Base-by-base conservation (phyloP, 2,113 vertebrate species). In the Vimba vimba region DNA sequence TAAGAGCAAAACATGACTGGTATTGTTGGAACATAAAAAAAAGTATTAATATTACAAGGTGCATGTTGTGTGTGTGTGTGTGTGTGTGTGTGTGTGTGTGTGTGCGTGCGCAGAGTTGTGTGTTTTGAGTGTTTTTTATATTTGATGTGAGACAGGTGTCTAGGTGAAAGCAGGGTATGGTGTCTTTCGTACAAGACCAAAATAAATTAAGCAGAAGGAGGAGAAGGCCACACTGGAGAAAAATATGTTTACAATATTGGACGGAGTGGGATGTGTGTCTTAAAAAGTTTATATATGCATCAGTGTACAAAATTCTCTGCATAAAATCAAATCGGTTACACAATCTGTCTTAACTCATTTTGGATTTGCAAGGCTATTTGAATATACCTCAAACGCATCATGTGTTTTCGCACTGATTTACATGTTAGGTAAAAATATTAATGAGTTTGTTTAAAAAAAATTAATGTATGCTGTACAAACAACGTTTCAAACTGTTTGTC, bases 41-140 rank as follows among this genome's bases (percentile, higher is more conserved):
- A 52, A 64, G 45, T 84, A 83, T 85, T 33, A 82, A n/a, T 76
- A 83, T 85, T 59, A 89, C 87, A 87, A 89, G 88, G 90, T 85
- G 80, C 73, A 86, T 75, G 79, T 83, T 86, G 55, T 79, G 30
- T 60, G 75, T 45, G 75, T 60, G 75, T 45, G 75, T 86, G 43
- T 50, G 60, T 68, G 82, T 64, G 36, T 52, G 50, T 52, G 50
- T 15, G 50, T 84, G 86, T 90, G 75, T 33, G 76, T 55, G 73
- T 50, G 73, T 52, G 30, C 62, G 33, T 79, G 55, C 15, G 71
- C 79, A 74, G 84, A 86, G 85, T 33, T 52, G 76, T 84, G 45
- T n/a, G 62, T 69, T 82, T 43, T 59, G 68, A n/a, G 30, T 62
- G 47, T 73, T 39, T 83, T 83, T 83, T 73, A 39, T 73, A 73